Evolutionary conservation across 2,888 invertebrate species (phyloP).

Genomic region (Tenthredo livida): DNA sequence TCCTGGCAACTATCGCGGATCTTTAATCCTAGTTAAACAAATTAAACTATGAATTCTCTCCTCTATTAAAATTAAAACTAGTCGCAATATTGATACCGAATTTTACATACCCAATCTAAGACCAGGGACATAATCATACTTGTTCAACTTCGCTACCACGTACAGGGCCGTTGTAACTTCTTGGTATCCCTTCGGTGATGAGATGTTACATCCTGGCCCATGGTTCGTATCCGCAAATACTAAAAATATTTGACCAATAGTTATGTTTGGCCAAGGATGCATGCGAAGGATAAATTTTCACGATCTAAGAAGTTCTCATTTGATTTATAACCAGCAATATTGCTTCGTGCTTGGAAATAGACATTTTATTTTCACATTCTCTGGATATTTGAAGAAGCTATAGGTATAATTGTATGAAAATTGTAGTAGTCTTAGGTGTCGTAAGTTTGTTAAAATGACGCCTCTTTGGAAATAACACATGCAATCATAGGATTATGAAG

Average conservation of each 20-base stretch:
- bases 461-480: neutral
- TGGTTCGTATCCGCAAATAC: slow-evolving; percentile 75
- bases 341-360: too few relatives aligned
- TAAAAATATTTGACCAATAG: slow-evolving; percentile 57
- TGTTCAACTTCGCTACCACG: slow-evolving; percentile 74
- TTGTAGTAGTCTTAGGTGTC: neutral
- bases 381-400: neutral
- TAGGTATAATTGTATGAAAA: neutral
- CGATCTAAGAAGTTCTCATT: neutral
- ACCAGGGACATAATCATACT: slow-evolving; percentile 75
- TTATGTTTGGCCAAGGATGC: neutral
- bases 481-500: neutral
- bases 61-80: neutral
- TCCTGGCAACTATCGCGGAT: slow-evolving; percentile 75
- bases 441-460: neutral
- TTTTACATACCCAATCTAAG: slow-evolving; percentile 73
- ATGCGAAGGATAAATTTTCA: neutral
- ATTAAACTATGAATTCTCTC: neutral
- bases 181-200: slow-evolving; percentile 73
- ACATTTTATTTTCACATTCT: neutral
- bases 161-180: slow-evolving; percentile 76
- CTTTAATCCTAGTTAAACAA: slow-evolving; percentile 67
- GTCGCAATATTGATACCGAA: neutral
- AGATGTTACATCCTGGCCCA: slow-evolving; percentile 76
- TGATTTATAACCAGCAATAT: too few relatives aligned